Conservation (phyloP, 1,140 invertebrate genomes). For the Lanistes nyassanus region DNA sequence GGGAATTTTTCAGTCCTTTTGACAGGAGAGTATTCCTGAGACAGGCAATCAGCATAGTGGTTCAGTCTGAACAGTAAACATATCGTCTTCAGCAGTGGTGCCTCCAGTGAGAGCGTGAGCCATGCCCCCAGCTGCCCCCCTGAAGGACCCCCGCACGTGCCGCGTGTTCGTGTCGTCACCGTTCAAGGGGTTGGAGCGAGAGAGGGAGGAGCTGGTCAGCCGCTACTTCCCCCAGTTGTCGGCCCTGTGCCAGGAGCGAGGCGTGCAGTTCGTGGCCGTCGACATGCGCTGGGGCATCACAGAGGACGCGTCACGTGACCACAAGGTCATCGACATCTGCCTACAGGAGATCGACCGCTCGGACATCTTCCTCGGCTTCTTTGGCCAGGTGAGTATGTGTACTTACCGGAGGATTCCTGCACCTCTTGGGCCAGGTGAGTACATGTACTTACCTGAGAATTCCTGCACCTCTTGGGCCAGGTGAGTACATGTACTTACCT, state of each 20-base stretch:
- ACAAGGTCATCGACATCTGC: conserved; percentile 58
- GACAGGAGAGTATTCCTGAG: too few species aligned
- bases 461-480: too few species aligned
- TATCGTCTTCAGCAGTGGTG: too few species aligned
- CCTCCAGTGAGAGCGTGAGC: too few species aligned
- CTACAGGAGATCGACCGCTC: conserved; percentile 58
- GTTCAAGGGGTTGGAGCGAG: conserved; percentile 57
- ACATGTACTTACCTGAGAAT: not conserved
- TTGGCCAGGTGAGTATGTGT: conserved; percentile 51
- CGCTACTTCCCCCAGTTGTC: conserved; percentile 55
- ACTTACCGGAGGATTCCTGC: not conserved
- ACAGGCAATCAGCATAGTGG: too few species aligned
- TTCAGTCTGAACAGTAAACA: too few species aligned
- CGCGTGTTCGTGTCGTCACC: conserved; percentile 62
- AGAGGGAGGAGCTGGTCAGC: conserved; percentile 54
- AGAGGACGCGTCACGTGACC: conserved; percentile 47
- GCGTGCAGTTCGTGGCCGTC: conserved; percentile 57
- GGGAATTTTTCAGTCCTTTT: too few species aligned
- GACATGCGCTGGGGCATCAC: conserved; percentile 64
- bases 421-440: not conserved
- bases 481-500: not conserved
- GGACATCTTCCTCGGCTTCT: conserved; percentile 60
- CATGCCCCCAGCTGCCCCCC: not conserved
- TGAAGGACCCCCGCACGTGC: conserved; percentile 51
- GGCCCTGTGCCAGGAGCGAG: conserved; percentile 51